Evolutionary conservation across 2,888 invertebrate species (phyloP), one percentile per base, ranked within the genome.

Genomic region (Campopleginae sp.): DNA sequence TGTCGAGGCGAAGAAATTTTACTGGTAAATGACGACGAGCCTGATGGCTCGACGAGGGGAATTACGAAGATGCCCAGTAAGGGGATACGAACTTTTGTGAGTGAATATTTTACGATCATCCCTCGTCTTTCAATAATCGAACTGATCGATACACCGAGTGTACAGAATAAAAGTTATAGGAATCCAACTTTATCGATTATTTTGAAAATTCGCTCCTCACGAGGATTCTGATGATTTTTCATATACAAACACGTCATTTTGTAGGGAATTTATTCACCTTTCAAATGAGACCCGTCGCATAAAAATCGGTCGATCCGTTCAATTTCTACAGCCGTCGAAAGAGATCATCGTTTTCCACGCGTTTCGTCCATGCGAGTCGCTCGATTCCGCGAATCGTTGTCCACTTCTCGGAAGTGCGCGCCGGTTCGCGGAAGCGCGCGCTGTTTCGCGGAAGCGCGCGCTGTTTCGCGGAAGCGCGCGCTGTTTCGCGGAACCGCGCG

Each of bases 11-110:
- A 14, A 68, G 27, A 68, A 68, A 46, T 17, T 14, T 65, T 19
- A 42, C 46, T 44, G 44, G 46, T 23, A 46, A 68, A 68, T 46
- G 27, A 48, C 70, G 68, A 70, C 68, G 81, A 70, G 66, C 68
- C 68, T 33, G 63, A 38, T 23, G 27, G 68, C 44, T 23, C 42
- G 58, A 58, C 58, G 58, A 27, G 27, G 58, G 27, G 58, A 58
- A 27, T 27, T 1, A 27, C 8, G 8, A 27, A 27, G 58, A 58
- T 27, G 58, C 12, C 0, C 27, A 12, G 23, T 8, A 38, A 27
- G 58, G 14, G 27, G 27, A 23, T 23, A 7, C 27, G 10, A 58
- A 27, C 27, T 14, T 58, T 5, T 27, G 12, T 27, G 27, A 58
- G 27, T 58, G 27, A 27, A 58, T 54, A 54, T 54, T 54, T 54